Percentiles rank a stretch among this genome's conserved stretches.
Conservation (phyloP, 2,113 vertebrate species). For the Labrus mixtus region DNA sequence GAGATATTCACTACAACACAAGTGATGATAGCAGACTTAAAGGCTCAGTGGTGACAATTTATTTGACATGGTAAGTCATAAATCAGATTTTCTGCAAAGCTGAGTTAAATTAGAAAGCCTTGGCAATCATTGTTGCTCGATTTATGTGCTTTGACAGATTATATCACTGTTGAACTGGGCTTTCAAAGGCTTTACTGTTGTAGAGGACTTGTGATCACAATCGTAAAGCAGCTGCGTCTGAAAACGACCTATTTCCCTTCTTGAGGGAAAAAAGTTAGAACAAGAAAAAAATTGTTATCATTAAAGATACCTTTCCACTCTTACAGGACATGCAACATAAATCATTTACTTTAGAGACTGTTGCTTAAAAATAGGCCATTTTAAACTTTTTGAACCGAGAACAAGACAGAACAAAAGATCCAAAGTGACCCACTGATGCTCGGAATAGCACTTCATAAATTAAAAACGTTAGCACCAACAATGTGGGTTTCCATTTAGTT, state of each 20-base stretch:
- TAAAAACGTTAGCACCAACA: not conserved
- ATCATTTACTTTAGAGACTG: not conserved
- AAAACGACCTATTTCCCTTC: no score
- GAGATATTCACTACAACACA: conserved; percentile 4
- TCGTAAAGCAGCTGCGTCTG: not conserved
- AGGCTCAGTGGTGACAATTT: conserved; percentile 29
- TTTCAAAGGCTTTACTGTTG: not conserved
- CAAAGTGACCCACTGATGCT: not conserved
- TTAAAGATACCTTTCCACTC: no score
- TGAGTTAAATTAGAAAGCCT: conserved; percentile 1
- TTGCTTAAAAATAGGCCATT: conserved; percentile 7
- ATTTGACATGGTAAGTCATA: conserved; percentile 13
- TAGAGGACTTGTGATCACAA: conserved; percentile 2
- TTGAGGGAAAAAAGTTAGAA: no score
- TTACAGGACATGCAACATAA: not conserved
- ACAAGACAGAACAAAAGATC: not conserved
- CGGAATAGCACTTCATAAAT: not conserved
- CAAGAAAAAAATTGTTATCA: no score
- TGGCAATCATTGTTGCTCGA: conserved; percentile 3
- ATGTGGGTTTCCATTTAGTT: not conserved
- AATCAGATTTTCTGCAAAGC: conserved; percentile 29
- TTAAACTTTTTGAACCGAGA: not conserved
- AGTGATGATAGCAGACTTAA: conserved; percentile 1
- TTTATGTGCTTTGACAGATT: conserved; percentile 19
- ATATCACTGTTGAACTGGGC: conserved; percentile 6